phyloP scores from a whole-genome alignment of 2,888 invertebrate species.

The Cantharis lateralis region DNA sequence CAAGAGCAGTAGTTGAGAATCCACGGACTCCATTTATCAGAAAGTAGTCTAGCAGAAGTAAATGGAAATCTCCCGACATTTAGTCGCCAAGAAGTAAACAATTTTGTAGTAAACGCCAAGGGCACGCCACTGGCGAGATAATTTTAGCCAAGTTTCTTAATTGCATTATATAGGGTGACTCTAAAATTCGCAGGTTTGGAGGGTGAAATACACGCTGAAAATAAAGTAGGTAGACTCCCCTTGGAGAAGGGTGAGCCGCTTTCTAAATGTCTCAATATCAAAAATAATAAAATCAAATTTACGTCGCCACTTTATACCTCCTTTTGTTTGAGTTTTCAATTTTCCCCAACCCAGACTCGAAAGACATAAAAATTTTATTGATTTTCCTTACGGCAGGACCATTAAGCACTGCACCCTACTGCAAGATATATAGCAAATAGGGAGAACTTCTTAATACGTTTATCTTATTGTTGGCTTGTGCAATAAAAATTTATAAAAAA shows the following conservation, averaged over 20 bases:
- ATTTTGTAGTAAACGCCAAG: neutral
- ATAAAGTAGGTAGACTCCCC: neutral
- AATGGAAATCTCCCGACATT: neutral
- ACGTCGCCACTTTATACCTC: neutral
- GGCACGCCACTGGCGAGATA: neutral
- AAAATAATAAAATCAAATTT: neutral
- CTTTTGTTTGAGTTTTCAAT: neutral
- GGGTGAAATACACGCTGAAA: neutral
- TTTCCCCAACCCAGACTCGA: neutral
- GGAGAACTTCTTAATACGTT: neutral
- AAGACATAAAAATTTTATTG: neutral
- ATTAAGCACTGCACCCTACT: neutral
- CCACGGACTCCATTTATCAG: neutral
- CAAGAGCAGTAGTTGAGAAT: neutral
- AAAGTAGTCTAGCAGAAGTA: neutral
- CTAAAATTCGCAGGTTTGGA: neutral
- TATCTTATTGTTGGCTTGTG: neutral
- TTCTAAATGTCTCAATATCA: neutral
- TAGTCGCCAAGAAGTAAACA: neutral
- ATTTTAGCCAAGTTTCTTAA: neutral
- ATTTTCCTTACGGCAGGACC: neutral
- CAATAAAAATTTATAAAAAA: neutral
- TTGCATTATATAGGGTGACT: neutral
- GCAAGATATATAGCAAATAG: neutral
- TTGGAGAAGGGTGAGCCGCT: neutral